Base-by-base conservation (phyloP, 2,797 vertebrate species). In the Pangasius djambal region DNA sequence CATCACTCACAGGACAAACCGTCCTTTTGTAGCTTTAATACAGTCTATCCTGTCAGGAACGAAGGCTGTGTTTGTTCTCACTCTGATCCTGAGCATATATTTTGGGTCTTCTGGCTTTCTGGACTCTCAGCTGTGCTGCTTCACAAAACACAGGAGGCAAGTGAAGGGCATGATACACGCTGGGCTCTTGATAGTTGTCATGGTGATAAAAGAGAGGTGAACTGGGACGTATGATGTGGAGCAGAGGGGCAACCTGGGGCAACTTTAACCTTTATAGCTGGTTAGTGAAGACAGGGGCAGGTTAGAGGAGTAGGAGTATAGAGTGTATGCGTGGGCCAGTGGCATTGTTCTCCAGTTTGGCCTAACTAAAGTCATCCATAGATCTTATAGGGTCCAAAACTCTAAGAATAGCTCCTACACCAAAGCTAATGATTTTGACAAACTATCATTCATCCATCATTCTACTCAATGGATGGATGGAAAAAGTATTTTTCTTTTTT, bases 191-290 rank as follows among this genome's bases (percentile, higher is more conserved):
- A 50, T 4, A 65, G 89, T 84, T 87, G 86, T 48, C 70, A 84
- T 84, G 59, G 89, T 50, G 83, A 89, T 37, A 22, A 63, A 83
- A 28, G 78, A 87, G 69, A 74, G 79, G 85, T 28, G n/a, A 88
- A 65, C 20, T 20, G 69, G 34, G 44, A 61, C 0, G n/a, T 67
- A 55, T 44, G n/a, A 22, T 37, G 78, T 75, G 31, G 22, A 83
- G 79, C 44, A 84, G 34, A 40, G 15, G 67, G 48, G 69, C 22
- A 37, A 75, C 69, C 6, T 79, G 83, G 57, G 79, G 79, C 31
- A 52, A 83, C 28, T 52, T 50, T 89, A 48, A 84, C 79, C 85
- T 83, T 89, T 84, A 87, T 1, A 16, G 28, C 69, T 55, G 61
- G 70, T 52, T 37, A 77, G 9, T 31, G 52, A 20, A 20, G 44